A percentile compares a stretch with the other conserved stretches of the same genome.
phyloP scores from a whole-genome alignment of 92 coral and sea anemone species.

The Siderastrea radians region DNA sequence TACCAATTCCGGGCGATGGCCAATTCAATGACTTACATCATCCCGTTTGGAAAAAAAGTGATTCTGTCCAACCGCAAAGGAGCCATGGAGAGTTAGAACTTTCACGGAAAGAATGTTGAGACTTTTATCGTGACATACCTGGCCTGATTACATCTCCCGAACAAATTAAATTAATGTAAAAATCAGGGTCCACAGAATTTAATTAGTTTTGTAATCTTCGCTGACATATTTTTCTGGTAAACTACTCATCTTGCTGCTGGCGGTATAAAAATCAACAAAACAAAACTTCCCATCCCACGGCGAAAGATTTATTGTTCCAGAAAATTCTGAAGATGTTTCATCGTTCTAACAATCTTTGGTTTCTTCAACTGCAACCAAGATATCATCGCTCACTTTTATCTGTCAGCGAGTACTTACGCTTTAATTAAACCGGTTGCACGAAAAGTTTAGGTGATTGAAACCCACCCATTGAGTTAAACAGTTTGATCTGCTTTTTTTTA shows the following conservation, averaged over 20 bases:
- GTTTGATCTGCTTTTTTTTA: not conserved
- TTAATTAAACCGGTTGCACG: constrained; percentile 7
- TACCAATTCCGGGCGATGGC: too few relatives aligned
- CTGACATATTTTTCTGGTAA: not conserved
- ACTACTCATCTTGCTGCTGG: not conserved
- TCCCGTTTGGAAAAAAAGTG: too few relatives aligned
- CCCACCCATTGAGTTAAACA: not conserved
- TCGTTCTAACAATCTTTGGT: not conserved
- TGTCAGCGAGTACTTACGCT: constrained; percentile 20
- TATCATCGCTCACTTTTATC: not conserved
- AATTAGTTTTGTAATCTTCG: not conserved
- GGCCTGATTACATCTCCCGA: not conserved
- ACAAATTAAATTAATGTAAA: not conserved
- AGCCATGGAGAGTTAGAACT: not conserved
- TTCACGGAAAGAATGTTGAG: constrained; percentile 10
- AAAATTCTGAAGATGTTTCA: not conserved
- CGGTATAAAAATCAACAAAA: not conserved
- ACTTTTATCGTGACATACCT: constrained; percentile 20
- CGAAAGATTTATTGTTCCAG: not conserved
- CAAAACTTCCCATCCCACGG: not conserved
- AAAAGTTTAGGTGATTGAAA: too few relatives aligned
- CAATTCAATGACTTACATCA: too few relatives aligned
- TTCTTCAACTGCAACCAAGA: not conserved
- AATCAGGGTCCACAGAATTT: constrained; percentile 1
- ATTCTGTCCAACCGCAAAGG: too few relatives aligned